phyloP scores from a whole-genome alignment of 2,113 vertebrate genomes.

The Dicrurus megarhynchus region DNA sequence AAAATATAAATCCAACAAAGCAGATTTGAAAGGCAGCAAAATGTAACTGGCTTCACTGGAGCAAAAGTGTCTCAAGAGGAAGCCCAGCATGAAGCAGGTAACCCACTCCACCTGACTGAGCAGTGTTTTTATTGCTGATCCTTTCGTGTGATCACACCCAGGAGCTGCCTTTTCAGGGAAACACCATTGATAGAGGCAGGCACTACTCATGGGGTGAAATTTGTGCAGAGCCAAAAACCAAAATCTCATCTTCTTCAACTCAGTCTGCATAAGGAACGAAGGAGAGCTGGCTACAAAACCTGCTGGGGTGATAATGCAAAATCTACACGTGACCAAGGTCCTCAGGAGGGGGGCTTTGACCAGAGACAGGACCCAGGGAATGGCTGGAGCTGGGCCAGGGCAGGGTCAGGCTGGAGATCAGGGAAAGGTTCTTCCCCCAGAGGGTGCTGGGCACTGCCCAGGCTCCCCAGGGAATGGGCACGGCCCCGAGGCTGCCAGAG shows the following conservation, averaged over 20 bases:
- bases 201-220: background rate
- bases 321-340: background rate
- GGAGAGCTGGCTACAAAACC: background rate
- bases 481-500: background rate
- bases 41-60: background rate
- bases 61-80: background rate
- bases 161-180: background rate
- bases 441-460: background rate
- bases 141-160: background rate
- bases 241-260: background rate
- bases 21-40: background rate
- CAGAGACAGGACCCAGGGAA: background rate
- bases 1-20: background rate
- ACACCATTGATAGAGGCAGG: background rate
- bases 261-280: background rate
- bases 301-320: background rate
- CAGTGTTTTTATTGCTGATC: background rate
- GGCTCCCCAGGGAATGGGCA: background rate
- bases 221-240: background rate
- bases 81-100: background rate
- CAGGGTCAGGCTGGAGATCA: background rate
- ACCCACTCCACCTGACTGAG: background rate
- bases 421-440: background rate
- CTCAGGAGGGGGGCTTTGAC: background rate
- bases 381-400: accelerated